Base-by-base conservation (phyloP, 1,140 invertebrate species). In the Lycorma delicatula region DNA sequence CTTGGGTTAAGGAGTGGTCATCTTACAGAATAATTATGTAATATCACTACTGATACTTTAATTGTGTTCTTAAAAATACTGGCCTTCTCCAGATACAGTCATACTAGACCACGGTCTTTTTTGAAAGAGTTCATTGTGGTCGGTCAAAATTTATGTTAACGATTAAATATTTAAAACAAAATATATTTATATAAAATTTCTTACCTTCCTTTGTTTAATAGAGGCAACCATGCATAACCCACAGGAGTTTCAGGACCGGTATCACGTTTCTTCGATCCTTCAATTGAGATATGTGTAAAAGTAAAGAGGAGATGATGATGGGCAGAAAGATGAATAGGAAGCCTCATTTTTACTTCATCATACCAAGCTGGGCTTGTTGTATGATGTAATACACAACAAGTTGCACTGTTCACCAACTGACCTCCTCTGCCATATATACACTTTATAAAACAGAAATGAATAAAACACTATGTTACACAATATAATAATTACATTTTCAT, bases 161-260 rank as follows among this genome's bases (percentile, higher is more conserved):
- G n/a, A n/a, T n/a, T n/a, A n/a, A n/a, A n/a, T n/a, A n/a, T n/a
- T n/a, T n/a, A n/a, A n/a, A n/a, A n/a, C n/a, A n/a, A n/a, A n/a
- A n/a, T n/a, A n/a, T n/a, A n/a, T n/a, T n/a, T n/a, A n/a, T n/a
- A n/a, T n/a, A n/a, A n/a, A n/a, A n/a, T n/a, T n/a, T 63, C 63
- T 63, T 69, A 81, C 79, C 87, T 86, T 61, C 86, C 87, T 71
- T 90, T 90, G 64, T 83, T 79, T 20, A 94, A 70, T 16, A 96
- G 75, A 2, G 91, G 88, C 46, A 90, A 66, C 93, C 93, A 97
- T 7, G 92, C 82, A 74, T 91, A 96, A 0, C 94, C 94, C 54
- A 97, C 87, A 60, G 89, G 83, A 55, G 81, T 87, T 70, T 96
- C 92, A 28, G 93, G 81, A 1, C 80, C 79, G 13, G 81, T 79